Conservation (phyloP, 2,888 invertebrate species). For the Tyria jacobaeae region DNA sequence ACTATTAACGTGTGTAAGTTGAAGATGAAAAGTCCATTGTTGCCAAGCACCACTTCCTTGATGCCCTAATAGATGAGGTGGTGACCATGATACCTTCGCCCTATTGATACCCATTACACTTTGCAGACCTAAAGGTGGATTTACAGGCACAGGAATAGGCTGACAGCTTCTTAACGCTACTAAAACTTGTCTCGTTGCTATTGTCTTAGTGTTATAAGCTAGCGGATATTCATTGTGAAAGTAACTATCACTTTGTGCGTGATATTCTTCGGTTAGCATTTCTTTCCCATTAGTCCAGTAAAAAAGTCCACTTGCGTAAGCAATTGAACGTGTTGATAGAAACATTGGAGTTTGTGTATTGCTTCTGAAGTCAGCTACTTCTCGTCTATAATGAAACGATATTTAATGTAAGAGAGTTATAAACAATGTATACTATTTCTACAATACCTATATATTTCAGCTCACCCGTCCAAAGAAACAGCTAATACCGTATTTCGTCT, state of each 20-base stretch:
- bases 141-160: slow-evolving; percentile 92
- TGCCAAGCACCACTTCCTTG: slow-evolving; percentile 90
- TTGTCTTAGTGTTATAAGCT: slow-evolving; percentile 71
- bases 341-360: slow-evolving; percentile 93
- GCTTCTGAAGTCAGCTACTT: slow-evolving; percentile 89
- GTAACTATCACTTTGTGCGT: slow-evolving; percentile 88
- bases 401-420: not conserved
- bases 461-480: slow-evolving; percentile 93
- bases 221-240: slow-evolving; percentile 92
- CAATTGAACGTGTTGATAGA: slow-evolving; percentile 90
- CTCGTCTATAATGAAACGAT: slow-evolving; percentile 81
- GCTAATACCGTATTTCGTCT: slow-evolving; percentile 92
- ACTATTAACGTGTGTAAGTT: slow-evolving; percentile 84
- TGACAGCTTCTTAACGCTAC: slow-evolving; percentile 90
- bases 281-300: slow-evolving; percentile 95
- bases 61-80: slow-evolving; percentile 91
- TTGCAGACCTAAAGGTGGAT: slow-evolving; percentile 92
- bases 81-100: slow-evolving; percentile 93
- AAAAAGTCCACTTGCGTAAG: slow-evolving; percentile 91
- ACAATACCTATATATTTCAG: slow-evolving; percentile 19
- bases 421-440: not conserved
- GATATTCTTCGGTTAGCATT: slow-evolving; percentile 93
- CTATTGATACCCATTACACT: slow-evolving; percentile 92
- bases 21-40: slow-evolving; percentile 93
- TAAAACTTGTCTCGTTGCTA: slow-evolving; percentile 75